A percentile compares a stretch with the other conserved stretches of the same genome.
Conservation (phyloP, 2,113 vertebrate genomes). For the Sinosuthora webbiana region DNA sequence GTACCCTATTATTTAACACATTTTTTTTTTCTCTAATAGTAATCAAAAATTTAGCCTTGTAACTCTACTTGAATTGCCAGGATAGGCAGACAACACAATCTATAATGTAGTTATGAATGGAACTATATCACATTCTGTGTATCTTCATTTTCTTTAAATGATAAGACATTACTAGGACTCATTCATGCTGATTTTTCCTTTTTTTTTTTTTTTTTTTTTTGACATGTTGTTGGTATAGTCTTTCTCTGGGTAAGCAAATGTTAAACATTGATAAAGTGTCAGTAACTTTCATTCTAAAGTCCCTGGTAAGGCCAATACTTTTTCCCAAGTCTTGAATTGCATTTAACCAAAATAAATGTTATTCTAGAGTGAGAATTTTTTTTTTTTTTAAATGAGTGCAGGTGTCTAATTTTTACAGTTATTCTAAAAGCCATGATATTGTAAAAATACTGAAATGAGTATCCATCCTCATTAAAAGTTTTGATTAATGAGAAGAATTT, state of each 20-base stretch:
- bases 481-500: conserved; percentile 47
- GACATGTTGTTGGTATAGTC: conserved; percentile 60
- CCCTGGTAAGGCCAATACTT: conserved; percentile 21
- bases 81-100: not conserved
- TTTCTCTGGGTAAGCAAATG: conserved; percentile 62
- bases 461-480: conserved; percentile 43
- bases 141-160: conserved; percentile 50
- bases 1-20: conserved; percentile 29
- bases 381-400: not conserved
- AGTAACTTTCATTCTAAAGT: conserved; percentile 41
- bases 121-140: conserved; percentile 30
- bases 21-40: not conserved
- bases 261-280: conserved; percentile 66
- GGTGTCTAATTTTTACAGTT: conserved; percentile 41
- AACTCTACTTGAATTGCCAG: not conserved
- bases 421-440: conserved; percentile 7
- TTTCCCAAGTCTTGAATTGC: conserved; percentile 46
- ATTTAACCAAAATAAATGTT: conserved; percentile 50
- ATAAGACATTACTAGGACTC: conserved; percentile 42
- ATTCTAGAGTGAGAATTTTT: not conserved
- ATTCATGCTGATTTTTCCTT: conserved; percentile 41
- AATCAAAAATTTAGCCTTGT: not conserved
- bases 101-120: conserved; percentile 1
- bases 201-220: conserved; percentile 45
- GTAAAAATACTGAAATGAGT: not conserved